phyloP scores from a whole-genome alignment of 2,113 vertebrate genomes.

The Haemorhous mexicanus region DNA sequence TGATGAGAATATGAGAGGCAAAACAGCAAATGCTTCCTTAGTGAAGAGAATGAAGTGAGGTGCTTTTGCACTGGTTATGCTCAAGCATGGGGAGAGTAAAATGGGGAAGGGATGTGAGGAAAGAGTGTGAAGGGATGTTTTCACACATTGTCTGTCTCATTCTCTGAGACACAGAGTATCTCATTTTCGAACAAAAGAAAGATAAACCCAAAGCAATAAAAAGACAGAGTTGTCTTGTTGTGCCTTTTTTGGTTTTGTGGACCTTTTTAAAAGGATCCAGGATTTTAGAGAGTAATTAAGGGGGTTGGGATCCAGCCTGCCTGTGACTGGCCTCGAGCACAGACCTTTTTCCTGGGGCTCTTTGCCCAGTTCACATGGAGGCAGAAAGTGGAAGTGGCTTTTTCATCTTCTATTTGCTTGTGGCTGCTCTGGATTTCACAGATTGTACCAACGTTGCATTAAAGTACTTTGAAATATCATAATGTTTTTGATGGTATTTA shows the following conservation, averaged over 20 bases:
- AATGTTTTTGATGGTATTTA: slow-evolving; percentile 65
- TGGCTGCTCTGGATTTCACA: background rate
- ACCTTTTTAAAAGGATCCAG: background rate
- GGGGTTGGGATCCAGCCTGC: background rate
- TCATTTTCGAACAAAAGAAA: background rate
- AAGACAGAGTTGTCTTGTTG: background rate
- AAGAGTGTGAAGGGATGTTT: background rate
- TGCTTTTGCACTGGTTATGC: background rate
- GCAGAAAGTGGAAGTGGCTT: background rate
- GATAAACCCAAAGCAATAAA: background rate
- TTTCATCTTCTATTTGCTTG: background rate
- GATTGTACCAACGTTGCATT: slow-evolving; percentile 12
- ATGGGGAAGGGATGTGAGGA: background rate
- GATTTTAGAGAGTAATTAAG: background rate
- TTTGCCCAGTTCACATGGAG: background rate
- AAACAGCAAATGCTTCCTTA: background rate
- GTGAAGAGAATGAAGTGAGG: background rate
- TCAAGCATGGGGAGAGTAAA: background rate
- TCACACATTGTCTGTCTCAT: background rate
- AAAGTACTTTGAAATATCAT: slow-evolving; percentile 34
- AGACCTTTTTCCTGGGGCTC: background rate
- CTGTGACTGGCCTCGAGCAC: background rate
- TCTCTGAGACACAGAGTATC: background rate
- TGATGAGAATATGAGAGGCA: background rate
- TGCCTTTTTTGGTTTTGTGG: background rate